A percentile compares a stretch with the other conserved stretches of the same genome.
These are phyloP conservation scores for Colostygia pectinataria DNA, from an alignment of 2,888 invertebrate genomes.

Conservation along the genomic window DNA sequence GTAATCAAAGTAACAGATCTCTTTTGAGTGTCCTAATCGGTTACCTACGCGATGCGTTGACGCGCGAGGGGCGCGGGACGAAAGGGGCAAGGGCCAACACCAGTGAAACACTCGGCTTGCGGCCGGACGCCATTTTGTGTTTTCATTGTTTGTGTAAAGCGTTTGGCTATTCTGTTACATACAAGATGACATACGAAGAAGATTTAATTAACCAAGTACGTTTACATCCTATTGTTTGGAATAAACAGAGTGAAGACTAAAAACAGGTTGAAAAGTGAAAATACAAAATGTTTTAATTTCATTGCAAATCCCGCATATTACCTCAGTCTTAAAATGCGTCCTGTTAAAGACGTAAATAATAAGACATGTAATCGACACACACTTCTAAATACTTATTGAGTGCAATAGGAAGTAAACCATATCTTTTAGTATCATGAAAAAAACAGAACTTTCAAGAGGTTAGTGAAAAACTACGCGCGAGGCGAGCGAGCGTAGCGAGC, in stretches of 20 bases:
- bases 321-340: too few relatives aligned
- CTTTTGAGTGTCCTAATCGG: conserved; percentile 10
- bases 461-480: too few relatives aligned
- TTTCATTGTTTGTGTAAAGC: conserved; percentile 10
- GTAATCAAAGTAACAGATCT: conserved; percentile 7
- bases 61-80: conserved; percentile 3
- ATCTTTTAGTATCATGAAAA: too few relatives aligned
- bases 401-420: too few relatives aligned
- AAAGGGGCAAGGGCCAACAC: background rate
- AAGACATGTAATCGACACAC: too few relatives aligned
- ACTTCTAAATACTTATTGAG: too few relatives aligned
- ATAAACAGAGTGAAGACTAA: conserved; percentile 10
- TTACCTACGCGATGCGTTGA: background rate
- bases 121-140: conserved; percentile 8
- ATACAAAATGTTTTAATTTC: too few relatives aligned
- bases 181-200: conserved; percentile 8
- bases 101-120: background rate
- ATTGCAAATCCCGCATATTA: too few relatives aligned
- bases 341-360: too few relatives aligned
- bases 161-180: conserved; percentile 9
- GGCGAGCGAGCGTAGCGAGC: too few relatives aligned
- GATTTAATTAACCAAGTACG: conserved; percentile 6
- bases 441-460: too few relatives aligned
- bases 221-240: conserved; percentile 3
- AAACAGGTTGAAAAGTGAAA: background rate